Conservation (phyloP, 2,797 vertebrate species). For the Amblyraja radiata region DNA sequence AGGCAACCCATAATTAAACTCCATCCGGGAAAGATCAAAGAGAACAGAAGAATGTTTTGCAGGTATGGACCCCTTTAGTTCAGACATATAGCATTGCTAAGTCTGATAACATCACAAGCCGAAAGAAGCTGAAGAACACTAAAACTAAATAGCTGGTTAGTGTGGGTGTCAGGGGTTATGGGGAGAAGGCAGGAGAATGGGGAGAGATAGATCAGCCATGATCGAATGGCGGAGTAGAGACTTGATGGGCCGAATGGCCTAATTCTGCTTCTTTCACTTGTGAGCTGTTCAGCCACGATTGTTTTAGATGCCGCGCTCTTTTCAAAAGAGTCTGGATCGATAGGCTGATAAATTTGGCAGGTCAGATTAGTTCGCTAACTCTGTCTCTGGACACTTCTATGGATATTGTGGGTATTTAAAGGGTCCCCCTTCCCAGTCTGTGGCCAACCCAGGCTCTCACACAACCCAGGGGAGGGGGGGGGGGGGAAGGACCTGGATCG, state of each 20-base stretch:
- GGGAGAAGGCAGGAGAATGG: too few species aligned
- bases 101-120: neutral
- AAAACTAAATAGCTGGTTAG: neutral
- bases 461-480: neutral
- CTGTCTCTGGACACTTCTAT: neutral
- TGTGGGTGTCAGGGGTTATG: too few species aligned
- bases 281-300: neutral
- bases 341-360: constrained; percentile 10
- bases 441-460: neutral
- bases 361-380: neutral
- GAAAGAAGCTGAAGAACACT: neutral
- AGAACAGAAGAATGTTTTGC: neutral
- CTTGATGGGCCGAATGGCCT: neutral
- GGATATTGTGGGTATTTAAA: neutral
- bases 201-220: too few species aligned
- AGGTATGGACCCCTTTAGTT: constrained; percentile 5
- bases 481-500: too few species aligned
- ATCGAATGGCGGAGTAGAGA: too few species aligned
- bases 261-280: neutral
- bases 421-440: neutral
- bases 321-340: neutral
- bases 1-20: constrained; percentile 16
- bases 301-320: neutral
- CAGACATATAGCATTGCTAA: neutral
- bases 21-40: constrained; percentile 14